Base-by-base conservation (phyloP, 2,113 vertebrate genomes). In the Bettongia penicillata region DNA sequence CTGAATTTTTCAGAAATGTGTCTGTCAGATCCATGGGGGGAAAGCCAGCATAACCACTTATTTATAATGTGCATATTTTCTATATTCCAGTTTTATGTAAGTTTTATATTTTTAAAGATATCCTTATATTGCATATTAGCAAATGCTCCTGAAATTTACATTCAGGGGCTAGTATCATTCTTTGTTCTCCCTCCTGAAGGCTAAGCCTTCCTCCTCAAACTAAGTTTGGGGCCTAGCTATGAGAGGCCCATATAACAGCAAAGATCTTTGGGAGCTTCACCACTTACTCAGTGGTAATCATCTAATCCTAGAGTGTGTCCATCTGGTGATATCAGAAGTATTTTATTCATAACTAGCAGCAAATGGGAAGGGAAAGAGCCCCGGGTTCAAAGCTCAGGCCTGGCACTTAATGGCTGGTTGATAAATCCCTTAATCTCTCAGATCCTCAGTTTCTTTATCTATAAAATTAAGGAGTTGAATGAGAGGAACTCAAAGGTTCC, bases 41-140 rank as follows among this genome's bases (percentile, higher is more conserved):
- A 57, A 89, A 96, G 93, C 55, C 19, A 84, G 96, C 51, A 93
- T 51, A 97, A 96, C 91, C 52, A 96, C 89, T 96, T 98, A 57
- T 97, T 98, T 98, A 97, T 97, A 98, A 98, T 94, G 84, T 96
- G 93, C 95, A 94, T 96, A 97, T 97, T 98, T 97, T 97, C 97
- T 96, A 95, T 94, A 98, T 92, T 51, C 31, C 93, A 96, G 95
- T 95, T 98, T 98, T 93, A 97, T 94, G 48, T 37, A 94, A 97
- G 90, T 11, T 93, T 95, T 95, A 93, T 95, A 97, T 94, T 98
- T 98, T 96, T 96, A 94, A 97, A 96, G 98, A 91, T 55, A 51
- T 16, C 43, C 89, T 98, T 98, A 94, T 91, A 96, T 0, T 84
- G 92, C 50, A 53, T 92, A 95, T 95, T 97, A 97, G 94, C 91